These are phyloP conservation scores for Tipula unca DNA, from an alignment of 2,888 invertebrate species.

Conservation along the genomic window DNA sequence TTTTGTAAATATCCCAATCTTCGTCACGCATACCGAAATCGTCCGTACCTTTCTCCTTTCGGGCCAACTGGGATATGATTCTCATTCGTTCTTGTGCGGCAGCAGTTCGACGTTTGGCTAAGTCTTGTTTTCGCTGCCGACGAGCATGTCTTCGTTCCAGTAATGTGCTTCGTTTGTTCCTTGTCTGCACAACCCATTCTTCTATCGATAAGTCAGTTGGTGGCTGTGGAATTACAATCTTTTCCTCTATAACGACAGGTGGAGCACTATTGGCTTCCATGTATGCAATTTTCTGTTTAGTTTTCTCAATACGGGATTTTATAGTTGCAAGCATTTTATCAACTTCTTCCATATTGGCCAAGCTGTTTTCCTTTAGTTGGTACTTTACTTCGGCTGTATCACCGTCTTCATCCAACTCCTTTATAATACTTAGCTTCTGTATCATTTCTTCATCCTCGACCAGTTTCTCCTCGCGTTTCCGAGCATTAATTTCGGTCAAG, in stretches of 20 bases:
- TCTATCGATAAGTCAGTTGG: conserved; percentile 34
- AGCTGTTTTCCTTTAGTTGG: conserved; percentile 65
- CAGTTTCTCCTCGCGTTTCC: conserved; percentile 77
- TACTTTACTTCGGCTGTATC: conserved; percentile 64
- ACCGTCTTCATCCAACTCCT: conserved; percentile 67
- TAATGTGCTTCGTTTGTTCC: conserved; percentile 56
- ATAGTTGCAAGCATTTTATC: conserved; percentile 38
- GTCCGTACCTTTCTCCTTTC: conserved; percentile 68
- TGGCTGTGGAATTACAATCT: conserved; percentile 32
- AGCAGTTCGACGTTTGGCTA: conserved; percentile 80
- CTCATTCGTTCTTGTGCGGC: conserved; percentile 94
- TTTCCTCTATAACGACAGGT: conserved; percentile 29
- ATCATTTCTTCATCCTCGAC: conserved; percentile 84
- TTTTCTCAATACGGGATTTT: conserved; percentile 49
- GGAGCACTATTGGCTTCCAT: conserved; percentile 22
- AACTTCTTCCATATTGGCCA: conserved; percentile 69
- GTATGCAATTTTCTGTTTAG: conserved; percentile 56
- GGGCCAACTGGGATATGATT: conserved; percentile 81
- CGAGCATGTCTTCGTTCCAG: conserved; percentile 62
- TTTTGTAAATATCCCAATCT: conserved; percentile 96
- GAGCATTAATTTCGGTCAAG: conserved; percentile 80
- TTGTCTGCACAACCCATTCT: conserved; percentile 35
- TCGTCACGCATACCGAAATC: conserved; percentile 91
- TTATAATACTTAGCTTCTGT: conserved; percentile 63
- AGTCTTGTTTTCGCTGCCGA: conserved; percentile 73